Evolutionary conservation across 2,888 invertebrate genomes (phyloP).

Genomic region (Aphidoletes aphidimyza): DNA sequence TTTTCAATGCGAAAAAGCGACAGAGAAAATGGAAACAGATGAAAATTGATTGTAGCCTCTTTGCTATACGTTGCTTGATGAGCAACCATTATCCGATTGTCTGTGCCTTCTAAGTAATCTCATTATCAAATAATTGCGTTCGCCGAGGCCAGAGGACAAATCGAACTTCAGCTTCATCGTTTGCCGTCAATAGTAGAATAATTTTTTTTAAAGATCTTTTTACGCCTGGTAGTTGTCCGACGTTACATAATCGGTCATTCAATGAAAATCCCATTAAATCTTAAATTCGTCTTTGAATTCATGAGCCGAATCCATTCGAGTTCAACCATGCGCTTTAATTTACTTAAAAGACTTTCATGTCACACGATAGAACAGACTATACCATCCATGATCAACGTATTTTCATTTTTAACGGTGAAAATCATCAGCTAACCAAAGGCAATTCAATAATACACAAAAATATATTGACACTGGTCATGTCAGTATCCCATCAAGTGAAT

Average conservation of each 20-base stretch:
- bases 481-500: too few species aligned
- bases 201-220: too few species aligned
- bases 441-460: too few species aligned
- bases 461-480: too few species aligned
- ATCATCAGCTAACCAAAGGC: too few species aligned
- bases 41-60: not conserved
- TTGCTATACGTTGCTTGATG: not conserved
- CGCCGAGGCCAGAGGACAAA: not conserved
- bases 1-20: not conserved
- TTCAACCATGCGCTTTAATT: not conserved
- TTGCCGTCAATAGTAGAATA: not conserved
- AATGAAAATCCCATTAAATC: not conserved
- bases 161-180: not conserved
- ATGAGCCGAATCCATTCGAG: not conserved
- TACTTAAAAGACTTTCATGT: not conserved
- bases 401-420: too few species aligned
- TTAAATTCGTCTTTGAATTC: not conserved
- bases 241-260: not conserved
- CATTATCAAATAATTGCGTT: constrained; percentile 8
- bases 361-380: too few species aligned
- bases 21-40: not conserved
- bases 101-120: constrained; percentile 13
- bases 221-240: too few species aligned
- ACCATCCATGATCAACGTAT: too few species aligned
- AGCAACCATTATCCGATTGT: constrained; percentile 13